Percentiles rank a stretch among this genome's conserved stretches.
Evolutionary conservation across 2,797 vertebrate species (phyloP).

Genomic region (Eidolon dupreanum): DNA sequence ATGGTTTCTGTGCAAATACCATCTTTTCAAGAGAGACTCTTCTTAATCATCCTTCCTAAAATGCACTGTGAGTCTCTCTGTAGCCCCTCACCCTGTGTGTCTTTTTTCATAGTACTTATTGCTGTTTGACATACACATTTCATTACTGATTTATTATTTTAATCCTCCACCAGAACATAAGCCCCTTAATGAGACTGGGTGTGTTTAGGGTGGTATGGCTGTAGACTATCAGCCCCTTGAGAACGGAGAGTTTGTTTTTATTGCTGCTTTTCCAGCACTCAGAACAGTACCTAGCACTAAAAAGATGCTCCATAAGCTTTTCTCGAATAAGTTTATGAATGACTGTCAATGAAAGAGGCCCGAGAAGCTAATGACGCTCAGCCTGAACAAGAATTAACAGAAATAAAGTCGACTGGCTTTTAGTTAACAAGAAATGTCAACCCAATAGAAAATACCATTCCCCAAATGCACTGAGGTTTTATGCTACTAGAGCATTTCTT

Average conservation of each 20-base stretch:
- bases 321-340: neutral
- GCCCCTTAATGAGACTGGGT: neutral
- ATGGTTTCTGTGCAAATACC: neutral
- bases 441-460: neutral
- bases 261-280: neutral
- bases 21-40: neutral
- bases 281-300: neutral
- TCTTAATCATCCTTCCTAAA: neutral
- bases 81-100: neutral
- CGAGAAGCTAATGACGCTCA: neutral
- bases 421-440: slow-evolving; percentile 16
- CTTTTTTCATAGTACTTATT: neutral
- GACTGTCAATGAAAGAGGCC: neutral
- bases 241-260: neutral
- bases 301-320: neutral
- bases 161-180: neutral
- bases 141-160: neutral
- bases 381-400: neutral
- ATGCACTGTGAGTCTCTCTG: neutral
- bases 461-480: neutral
- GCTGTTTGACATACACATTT: neutral
- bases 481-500: neutral
- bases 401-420: neutral
- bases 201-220: too few relatives aligned
- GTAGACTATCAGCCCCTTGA: neutral